A percentile compares a stretch with the other conserved stretches of the same genome.
phyloP scores from a whole-genome alignment of 2,888 invertebrate species.

The Drosophila stalkeri region DNA sequence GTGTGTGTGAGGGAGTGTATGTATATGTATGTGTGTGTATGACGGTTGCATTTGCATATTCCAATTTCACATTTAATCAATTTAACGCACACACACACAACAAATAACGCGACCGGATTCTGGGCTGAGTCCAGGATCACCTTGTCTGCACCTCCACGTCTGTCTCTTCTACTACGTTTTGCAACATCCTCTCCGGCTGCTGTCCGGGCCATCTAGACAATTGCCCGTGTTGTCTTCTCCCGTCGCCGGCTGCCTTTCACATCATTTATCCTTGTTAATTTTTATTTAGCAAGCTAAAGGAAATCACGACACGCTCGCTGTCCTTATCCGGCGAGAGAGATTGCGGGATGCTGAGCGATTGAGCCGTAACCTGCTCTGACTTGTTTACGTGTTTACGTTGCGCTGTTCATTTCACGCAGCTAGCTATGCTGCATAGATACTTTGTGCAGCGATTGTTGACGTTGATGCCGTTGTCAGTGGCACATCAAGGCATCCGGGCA shows the following conservation, averaged over 20 bases:
- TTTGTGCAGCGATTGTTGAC: conserved; percentile 45
- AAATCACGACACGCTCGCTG: conserved; percentile 51
- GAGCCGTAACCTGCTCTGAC: conserved; percentile 72
- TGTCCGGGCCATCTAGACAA: conserved; percentile 33
- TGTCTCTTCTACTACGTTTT: not conserved
- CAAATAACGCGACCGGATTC: conserved; percentile 33
- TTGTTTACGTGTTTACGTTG: conserved; percentile 70
- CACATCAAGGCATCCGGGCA: conserved; percentile 48
- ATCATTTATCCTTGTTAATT: conserved; percentile 83
- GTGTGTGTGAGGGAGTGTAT: not conserved
- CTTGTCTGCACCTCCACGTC: not conserved
- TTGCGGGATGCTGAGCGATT: conserved; percentile 62
- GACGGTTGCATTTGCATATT: conserved; percentile 67
- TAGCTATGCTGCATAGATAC: conserved; percentile 26
- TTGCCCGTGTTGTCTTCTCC: conserved; percentile 47
- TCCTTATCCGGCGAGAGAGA: conserved; percentile 19
- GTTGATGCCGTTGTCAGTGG: conserved; percentile 35
- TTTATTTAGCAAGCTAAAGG: conserved; percentile 66
- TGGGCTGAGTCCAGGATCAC: conserved; percentile 1
- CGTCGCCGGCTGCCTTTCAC: conserved; percentile 64
- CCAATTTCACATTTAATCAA: conserved; percentile 77
- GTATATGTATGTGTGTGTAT: conserved; percentile 33
- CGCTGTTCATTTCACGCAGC: conserved; percentile 22
- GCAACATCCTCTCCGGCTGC: conserved; percentile 9
- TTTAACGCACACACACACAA: conserved; percentile 55